Evolutionary conservation across 2,888 invertebrate species (phyloP), one percentile per base, ranked within the genome.

Genomic region (Leucoma salicis): DNA sequence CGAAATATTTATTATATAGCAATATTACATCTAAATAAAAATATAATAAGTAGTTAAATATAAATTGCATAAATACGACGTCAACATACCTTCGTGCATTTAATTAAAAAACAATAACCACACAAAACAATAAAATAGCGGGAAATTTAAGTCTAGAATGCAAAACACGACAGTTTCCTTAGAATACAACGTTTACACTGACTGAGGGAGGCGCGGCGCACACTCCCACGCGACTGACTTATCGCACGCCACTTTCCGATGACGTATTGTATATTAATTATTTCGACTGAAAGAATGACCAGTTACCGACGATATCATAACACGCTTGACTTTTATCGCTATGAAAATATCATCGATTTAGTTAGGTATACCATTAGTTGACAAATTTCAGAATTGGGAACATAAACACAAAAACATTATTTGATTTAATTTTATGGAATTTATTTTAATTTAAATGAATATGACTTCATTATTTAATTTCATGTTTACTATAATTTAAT

Each of bases 181-280:
- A n/a, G n/a, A n/a, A 59, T 66, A 63, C 55, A 60, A 66, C 39
- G 39, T 28, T 36, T 56, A 40, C 44, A 28, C 45, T n/a, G 36
- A 82, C 81, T 82, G 78, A 18, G 40, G 69, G 74, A 70, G 74
- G 74, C 75, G 62, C 81, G 78, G 75, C 78, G 46, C 49, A 66
- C 57, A 63, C 56, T 69, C 76, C 74, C 74, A 69, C 65, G 53
- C 49, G 44, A 49, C 31, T 33, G 25, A 12, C 57, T 74, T 76
- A 78, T 73, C 77, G 66, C 37, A 49, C 36, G 38, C 45, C 42
- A 28, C 46, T 43, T 7, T 35, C n/a, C 29, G 31, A 46, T 71
- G 68, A 71, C 70, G 61, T 60, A 54, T n/a, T 45, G n/a, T n/a
- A 13, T 13, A 29, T 29, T 29, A 29, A 3, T 29, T 27, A 27